Percentiles rank a stretch among this genome's conserved stretches.
Conservation (phyloP, 2,113 vertebrate species). For the Microcebus tavaratra region DNA sequence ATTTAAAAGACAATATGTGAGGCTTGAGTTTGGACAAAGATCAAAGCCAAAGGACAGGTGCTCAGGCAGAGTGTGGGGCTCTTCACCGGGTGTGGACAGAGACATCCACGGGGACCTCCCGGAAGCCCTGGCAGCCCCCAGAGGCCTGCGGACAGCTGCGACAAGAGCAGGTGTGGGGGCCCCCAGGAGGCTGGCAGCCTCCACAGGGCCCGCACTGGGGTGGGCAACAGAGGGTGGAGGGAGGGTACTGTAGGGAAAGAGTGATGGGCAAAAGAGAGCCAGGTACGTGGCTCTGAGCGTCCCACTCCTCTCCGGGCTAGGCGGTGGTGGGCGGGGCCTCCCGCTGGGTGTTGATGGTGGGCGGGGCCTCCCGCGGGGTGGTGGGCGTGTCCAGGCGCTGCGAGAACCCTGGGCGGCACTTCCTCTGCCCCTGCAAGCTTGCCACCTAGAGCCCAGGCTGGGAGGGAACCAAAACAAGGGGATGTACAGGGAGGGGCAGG, state of each 20-base stretch:
- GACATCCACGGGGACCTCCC: slow-evolving; percentile 38
- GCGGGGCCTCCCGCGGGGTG: background rate
- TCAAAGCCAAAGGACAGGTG: slow-evolving; percentile 75
- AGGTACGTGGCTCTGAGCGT: background rate
- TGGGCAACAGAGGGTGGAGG: background rate
- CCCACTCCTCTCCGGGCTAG: background rate
- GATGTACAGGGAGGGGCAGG: rapidly evolving
- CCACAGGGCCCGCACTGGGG: rapidly evolving
- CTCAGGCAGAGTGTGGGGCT: background rate
- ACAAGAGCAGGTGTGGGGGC: slow-evolving; percentile 70
- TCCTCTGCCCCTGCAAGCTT: background rate
- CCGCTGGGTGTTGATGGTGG: rapidly evolving
- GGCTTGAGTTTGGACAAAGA: slow-evolving; percentile 58
- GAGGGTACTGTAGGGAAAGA: background rate
- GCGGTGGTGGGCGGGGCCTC: background rate
- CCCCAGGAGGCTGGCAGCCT: slow-evolving; percentile 48
- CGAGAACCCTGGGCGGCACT: rapidly evolving
- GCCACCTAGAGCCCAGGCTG: background rate
- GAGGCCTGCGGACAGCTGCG: slow-evolving; percentile 62
- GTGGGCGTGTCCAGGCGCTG: background rate
- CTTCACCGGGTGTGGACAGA: slow-evolving; percentile 53
- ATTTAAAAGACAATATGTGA: slow-evolving; percentile 42
- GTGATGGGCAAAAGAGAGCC: background rate
- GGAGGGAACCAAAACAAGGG: background rate
- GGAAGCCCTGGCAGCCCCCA: slow-evolving; percentile 29